These are phyloP conservation scores for Brachionus rubens DNA, from an alignment of 1,140 invertebrate genomes.

Conservation along the genomic window DNA sequence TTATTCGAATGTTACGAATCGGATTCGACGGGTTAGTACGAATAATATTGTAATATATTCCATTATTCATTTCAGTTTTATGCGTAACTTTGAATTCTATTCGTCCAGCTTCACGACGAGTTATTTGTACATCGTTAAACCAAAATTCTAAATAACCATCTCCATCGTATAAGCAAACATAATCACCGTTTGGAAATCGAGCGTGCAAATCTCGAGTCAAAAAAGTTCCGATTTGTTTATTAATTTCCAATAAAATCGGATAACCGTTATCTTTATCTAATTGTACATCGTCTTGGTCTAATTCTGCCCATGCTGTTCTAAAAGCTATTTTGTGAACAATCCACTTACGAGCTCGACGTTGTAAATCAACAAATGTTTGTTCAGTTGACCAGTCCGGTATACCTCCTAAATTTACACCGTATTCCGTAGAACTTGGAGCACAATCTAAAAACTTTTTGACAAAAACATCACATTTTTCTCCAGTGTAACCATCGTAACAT, in stretches of 20 bases:
- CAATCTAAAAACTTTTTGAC: constrained; percentile 16
- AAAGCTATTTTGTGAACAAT: constrained; percentile 48
- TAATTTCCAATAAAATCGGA: constrained; percentile 49
- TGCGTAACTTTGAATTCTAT: constrained; percentile 48
- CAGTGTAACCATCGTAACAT: constrained; percentile 21
- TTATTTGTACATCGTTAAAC: constrained; percentile 46
- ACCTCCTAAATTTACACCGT: constrained; percentile 51
- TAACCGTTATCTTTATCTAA: constrained; percentile 51
- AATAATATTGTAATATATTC: constrained; percentile 48
- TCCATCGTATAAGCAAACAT: constrained; percentile 51
- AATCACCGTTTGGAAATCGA: constrained; percentile 49
- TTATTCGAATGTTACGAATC: constrained; percentile 50
- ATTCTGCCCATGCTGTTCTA: constrained; percentile 49
- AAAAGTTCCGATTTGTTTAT: constrained; percentile 48
- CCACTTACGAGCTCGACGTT: constrained; percentile 50
- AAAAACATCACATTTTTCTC: background rate
- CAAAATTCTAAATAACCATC: constrained; percentile 50
- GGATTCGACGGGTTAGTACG: constrained; percentile 50
- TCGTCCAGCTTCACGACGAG: constrained; percentile 49
- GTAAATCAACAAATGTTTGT: constrained; percentile 51
- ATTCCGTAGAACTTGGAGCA: background rate
- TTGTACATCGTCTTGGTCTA: constrained; percentile 49
- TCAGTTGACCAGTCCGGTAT: constrained; percentile 51
- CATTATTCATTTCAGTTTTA: constrained; percentile 47
- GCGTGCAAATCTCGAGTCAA: constrained; percentile 46